These are phyloP conservation scores for Scaptomyza pallida DNA, from an alignment of 1,140 invertebrate genomes.

Conservation along the genomic window DNA sequence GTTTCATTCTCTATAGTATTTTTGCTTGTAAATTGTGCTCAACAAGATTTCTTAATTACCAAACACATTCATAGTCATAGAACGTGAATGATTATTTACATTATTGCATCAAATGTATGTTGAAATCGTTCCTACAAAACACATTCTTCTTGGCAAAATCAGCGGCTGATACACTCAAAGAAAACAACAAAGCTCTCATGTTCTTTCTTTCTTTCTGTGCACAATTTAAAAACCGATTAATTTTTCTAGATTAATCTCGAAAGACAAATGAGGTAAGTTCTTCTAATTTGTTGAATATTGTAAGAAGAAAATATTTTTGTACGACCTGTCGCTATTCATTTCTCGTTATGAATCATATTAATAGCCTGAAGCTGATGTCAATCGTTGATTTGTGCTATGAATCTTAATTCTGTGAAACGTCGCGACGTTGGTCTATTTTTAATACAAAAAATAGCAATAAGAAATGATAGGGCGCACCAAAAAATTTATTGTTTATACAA, in stretches of 20 bases:
- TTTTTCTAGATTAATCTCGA: no score
- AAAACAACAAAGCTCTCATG: no score
- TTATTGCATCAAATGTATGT: no score
- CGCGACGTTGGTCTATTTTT: conserved; percentile 40
- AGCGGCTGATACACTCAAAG: not conserved
- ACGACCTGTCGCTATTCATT: not conserved
- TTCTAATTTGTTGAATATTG: no score
- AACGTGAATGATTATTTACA: no score
- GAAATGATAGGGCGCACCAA: conserved; percentile 40
- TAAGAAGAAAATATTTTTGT: not conserved
- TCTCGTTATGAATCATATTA: not conserved
- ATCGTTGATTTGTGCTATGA: conserved; percentile 15
- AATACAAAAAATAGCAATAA: conserved; percentile 17
- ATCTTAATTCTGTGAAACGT: conserved; percentile 28
- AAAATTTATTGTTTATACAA: conserved; percentile 73
- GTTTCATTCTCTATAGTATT: no score
- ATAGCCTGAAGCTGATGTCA: conserved; percentile 8
- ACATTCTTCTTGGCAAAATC: not conserved
- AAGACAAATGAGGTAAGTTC: no score
- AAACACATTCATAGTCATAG: not conserved
- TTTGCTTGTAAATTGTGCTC: no score
- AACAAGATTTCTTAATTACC: no score
- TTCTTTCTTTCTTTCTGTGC: no score
- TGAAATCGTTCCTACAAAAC: no score
- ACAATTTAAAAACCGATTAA: no score